Base-by-base conservation (phyloP, 2,888 invertebrate species). In the Iselma pallidipennis region DNA sequence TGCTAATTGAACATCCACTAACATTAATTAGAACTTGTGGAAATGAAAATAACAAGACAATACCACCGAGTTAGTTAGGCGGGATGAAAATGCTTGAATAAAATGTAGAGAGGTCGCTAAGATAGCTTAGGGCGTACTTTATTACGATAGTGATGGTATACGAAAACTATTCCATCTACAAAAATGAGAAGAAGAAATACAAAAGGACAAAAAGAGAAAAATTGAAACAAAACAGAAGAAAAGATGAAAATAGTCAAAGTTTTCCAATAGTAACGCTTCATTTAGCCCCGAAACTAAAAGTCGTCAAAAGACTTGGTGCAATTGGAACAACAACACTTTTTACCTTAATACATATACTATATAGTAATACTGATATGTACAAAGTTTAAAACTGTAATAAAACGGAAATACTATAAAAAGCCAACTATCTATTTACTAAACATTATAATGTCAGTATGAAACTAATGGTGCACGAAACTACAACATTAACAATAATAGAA, bases 381-480 rank as follows among this genome's bases (percentile, higher is more conserved):
- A 16, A 9, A 45, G 21, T 45, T 45, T 45, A 12, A 21, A 45
- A 45, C 19, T 45, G 10, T 9, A 45, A 45, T 45, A 45, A 45
- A 37, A 14, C 5, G 6, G 4, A 2, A 37, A 37, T 16, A 16
- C 2, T 7, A 37, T 3, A 14, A 37, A 19, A 37, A 5, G 2
- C 4, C 6, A 6, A 37, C 14, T 16, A 37, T 7, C 37, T 16
- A 37, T 37, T 16, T 16, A 37, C 16, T 14, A 37, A n/a, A 37
- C 37, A 37, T n/a, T 10, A 21, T 45, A 45, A 19, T 42, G 14
- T 14, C 14, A 45, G 10, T 10, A 58, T 62, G 58, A 63, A 63
- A 63, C 55, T 57, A 63, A 63, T 63, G 59, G 57, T 63, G 58
- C 63, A 57, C 63, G 42, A 63, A 63, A 63, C 57, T 63, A 63